Percentiles rank a stretch among this genome's conserved stretches.
These are phyloP conservation scores for Sciurus niger DNA, from an alignment of 2,113 vertebrate species.

Conservation along the genomic window DNA sequence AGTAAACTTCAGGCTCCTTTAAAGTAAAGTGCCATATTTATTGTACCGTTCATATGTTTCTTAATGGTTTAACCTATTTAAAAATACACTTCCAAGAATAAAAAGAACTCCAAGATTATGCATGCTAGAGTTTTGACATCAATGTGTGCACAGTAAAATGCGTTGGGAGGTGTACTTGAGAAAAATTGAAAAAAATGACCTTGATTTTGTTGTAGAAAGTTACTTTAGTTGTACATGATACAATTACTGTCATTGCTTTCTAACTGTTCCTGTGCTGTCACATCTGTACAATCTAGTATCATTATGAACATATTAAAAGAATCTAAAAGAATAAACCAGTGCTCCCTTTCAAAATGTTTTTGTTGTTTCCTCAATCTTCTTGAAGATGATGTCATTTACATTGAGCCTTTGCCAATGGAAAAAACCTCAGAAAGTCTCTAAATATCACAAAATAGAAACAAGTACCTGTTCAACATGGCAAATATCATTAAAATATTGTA, in stretches of 20 bases:
- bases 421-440: background rate
- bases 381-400: background rate
- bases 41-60: background rate
- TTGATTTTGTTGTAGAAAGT: background rate
- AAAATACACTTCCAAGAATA: background rate
- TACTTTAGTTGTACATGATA: slow-evolving; percentile 4
- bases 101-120: slow-evolving; percentile 62
- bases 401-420: background rate
- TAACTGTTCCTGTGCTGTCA: background rate
- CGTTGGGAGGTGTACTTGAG: background rate
- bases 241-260: slow-evolving; percentile 32
- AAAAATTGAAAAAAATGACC: slow-evolving; percentile 14
- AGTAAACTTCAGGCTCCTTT: background rate
- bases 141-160: slow-evolving; percentile 27
- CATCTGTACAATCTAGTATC: background rate
- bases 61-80: background rate
- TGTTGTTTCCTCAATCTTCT: background rate
- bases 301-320: slow-evolving; percentile 12
- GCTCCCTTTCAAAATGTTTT: slow-evolving; percentile 24
- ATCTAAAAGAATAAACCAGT: background rate
- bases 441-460: slow-evolving; percentile 18
- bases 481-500: background rate
- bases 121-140: background rate
- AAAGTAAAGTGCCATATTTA: background rate
- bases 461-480: background rate